phyloP scores from a whole-genome alignment of 2,888 invertebrate genomes.

The Folsomia manolachei region DNA sequence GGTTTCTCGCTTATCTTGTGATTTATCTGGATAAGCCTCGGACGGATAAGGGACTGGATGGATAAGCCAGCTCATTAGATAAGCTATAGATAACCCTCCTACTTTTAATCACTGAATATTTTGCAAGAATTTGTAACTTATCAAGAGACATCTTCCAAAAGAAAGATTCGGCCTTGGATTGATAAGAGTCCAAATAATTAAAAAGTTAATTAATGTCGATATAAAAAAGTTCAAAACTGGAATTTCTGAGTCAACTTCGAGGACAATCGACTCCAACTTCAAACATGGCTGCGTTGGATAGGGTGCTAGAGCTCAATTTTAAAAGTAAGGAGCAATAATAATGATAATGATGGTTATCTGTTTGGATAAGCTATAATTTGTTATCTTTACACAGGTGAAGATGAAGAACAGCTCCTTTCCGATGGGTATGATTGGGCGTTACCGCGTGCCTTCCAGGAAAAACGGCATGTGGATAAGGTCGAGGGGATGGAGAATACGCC shows the following conservation, averaged over 20 bases:
- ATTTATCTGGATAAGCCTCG: no score
- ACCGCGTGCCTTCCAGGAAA: constrained; percentile 69
- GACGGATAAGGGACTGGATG: no score
- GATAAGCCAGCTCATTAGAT: no score
- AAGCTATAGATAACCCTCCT: no score
- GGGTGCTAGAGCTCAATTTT: constrained; percentile 45
- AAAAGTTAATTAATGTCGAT: not conserved
- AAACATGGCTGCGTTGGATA: constrained; percentile 41
- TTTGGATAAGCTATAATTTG: not conserved
- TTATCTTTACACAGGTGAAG: constrained; percentile 30
- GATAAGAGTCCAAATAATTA: no score
- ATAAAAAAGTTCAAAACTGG: not conserved
- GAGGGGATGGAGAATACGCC: constrained; percentile 65
- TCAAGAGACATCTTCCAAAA: no score
- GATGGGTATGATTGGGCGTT: constrained; percentile 51
- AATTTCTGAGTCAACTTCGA: not conserved
- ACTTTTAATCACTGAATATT: no score
- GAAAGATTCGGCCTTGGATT: no score
- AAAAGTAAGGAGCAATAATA: constrained; percentile 29
- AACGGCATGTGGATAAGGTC: constrained; percentile 71
- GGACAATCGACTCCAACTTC: not conserved
- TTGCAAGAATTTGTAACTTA: no score
- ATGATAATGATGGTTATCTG: not conserved
- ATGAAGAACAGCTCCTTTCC: constrained; percentile 42
- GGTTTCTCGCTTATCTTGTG: no score